Percentiles rank a stretch among this genome's conserved stretches.
phyloP scores from a whole-genome alignment of 2,797 vertebrate species.

The Florisuga fusca region DNA sequence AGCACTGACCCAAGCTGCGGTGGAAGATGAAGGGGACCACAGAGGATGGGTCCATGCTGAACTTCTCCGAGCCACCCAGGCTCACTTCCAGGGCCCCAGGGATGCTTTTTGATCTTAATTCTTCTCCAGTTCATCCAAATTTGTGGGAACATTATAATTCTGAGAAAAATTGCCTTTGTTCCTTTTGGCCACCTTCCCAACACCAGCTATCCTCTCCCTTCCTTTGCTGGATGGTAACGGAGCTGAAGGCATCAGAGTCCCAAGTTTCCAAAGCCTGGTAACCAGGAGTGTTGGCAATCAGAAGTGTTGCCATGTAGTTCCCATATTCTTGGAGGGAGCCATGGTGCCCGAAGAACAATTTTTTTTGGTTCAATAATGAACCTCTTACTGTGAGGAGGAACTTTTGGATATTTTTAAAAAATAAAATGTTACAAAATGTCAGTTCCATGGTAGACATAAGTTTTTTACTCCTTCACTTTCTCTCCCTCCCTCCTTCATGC shows the following conservation, averaged over 20 bases:
- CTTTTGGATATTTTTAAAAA: neutral
- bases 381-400: neutral
- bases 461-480: neutral
- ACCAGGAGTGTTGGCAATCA: neutral
- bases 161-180: neutral
- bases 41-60: fast-evolving
- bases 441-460: neutral
- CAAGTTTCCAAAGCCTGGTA: neutral
- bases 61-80: neutral
- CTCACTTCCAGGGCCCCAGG: neutral
- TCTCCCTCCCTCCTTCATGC: neutral
- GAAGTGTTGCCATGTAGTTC: neutral
- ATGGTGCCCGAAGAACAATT: neutral
- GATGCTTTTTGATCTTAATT: neutral
- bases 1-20: fast-evolving
- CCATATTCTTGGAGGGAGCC: neutral
- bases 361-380: neutral
- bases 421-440: neutral
- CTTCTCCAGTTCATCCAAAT: neutral
- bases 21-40: fast-evolving
- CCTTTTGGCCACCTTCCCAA: neutral
- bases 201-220: neutral
- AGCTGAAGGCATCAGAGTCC: neutral
- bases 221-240: neutral
- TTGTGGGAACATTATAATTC: neutral